Base-by-base conservation (phyloP, 2,113 vertebrate genomes). In the Serinus canaria region DNA sequence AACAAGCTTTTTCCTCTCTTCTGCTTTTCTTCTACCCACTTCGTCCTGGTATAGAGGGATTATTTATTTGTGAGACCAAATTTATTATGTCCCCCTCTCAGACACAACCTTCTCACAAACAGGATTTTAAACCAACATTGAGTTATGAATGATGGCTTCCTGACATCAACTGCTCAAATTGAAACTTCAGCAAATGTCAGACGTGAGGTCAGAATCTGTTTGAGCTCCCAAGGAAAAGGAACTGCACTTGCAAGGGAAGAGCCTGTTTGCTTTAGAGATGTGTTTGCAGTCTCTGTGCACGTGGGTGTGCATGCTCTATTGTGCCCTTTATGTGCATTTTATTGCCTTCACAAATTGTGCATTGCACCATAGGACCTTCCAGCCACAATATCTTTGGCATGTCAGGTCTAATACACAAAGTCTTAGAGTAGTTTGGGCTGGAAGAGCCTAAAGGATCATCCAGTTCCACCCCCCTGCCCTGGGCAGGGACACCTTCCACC, bases 141-240 rank as follows among this genome's bases (percentile, higher is more conserved):
- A 79, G 91, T 94, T 73, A 87, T 73, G 67, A 95, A 84, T 73
- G 62, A 87, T 58, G 50, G 4, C 49, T 82, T 89, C 58, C 62
- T 84, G 92, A 72, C 53, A 84, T 83, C 69, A 81, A 23, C 41
- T 50, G 53, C 75, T 92, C 53, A 37, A 53, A 76, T 35, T 1
- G 11, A 91, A 95, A 87, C 46, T 53, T 82, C 89, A 87, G 69
- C 70, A 69, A 66, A 87, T 69, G 62, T 79, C 81, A 95, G 77
- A 66, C 66, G 56, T 5, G 84, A 91, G 84, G 84, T 92, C 75
- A 87, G 74, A 86, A 79, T 72, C 53, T 47, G 18, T 28, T 33
- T n/a, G 58, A 49, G 49, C 44, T 53, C 62, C 43, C 3, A 15
- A 13, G 84, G 66, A 76, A 92, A 85, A 85, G 25, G 74, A 89